Percentiles rank a stretch among this genome's conserved stretches.
phyloP scores from a whole-genome alignment of 2,888 invertebrate species.

The Auanema sp. region DNA sequence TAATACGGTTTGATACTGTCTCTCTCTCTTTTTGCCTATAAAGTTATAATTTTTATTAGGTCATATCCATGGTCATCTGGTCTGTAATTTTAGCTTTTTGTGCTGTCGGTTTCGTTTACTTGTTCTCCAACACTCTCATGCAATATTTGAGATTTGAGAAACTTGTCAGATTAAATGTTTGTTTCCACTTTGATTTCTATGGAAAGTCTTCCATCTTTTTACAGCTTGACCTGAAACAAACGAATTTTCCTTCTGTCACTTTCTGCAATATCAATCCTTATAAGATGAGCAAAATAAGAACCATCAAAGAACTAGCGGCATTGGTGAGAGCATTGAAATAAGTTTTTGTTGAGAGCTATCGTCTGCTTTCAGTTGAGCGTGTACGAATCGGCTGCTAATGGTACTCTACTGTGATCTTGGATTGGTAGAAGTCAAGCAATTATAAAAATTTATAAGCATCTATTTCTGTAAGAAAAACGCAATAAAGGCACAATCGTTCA shows the following conservation, averaged over 20 bases:
- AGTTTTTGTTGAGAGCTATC: no score
- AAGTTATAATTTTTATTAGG: slow-evolving; percentile 1
- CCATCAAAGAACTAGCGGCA: slow-evolving; percentile 42
- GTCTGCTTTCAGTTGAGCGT: no score
- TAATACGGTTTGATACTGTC: slow-evolving; percentile 17
- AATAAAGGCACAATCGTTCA: no score
- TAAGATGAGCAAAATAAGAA: slow-evolving; percentile 43
- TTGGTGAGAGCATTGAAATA: slow-evolving; percentile 19
- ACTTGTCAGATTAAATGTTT: slow-evolving; percentile 42
- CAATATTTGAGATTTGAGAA: slow-evolving; percentile 44
- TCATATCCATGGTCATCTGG: slow-evolving; percentile 41
- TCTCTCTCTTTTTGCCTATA: not conserved
- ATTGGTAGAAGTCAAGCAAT: no score
- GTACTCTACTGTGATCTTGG: no score
- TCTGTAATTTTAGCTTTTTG: slow-evolving; percentile 39
- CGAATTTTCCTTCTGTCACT: slow-evolving; percentile 48
- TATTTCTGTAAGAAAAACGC: no score
- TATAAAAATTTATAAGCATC: no score
- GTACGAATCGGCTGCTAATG: no score
- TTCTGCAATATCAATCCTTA: slow-evolving; percentile 56
- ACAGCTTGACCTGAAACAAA: slow-evolving; percentile 40
- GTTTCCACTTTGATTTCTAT: not conserved
- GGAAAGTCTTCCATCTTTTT: slow-evolving; percentile 4
- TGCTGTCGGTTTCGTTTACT: slow-evolving; percentile 44
- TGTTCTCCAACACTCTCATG: slow-evolving; percentile 41